phyloP scores from a whole-genome alignment of 2,797 vertebrate species.

The Gymnothorax reevesii region DNA sequence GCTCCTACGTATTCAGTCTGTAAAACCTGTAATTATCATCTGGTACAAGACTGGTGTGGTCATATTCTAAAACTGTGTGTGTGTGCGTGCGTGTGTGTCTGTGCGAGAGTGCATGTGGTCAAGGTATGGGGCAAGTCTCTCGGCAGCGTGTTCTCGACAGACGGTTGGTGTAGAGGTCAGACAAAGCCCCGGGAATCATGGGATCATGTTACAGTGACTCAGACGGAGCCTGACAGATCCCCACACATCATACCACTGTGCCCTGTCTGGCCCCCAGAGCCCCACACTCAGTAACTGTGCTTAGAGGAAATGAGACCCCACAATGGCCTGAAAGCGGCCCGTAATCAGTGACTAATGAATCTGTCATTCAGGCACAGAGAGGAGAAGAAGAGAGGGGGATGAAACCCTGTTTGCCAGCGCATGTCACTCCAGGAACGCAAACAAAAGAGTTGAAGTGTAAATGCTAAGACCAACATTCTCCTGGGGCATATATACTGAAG shows the following conservation, averaged over 20 bases:
- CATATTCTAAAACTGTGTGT: neutral
- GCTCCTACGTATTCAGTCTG: conserved; percentile 39
- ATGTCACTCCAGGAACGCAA: neutral
- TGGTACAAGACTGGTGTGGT: conserved; percentile 35
- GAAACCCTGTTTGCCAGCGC: neutral
- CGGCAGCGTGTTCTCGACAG: neutral
- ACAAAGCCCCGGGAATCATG: neutral
- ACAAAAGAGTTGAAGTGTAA: conserved; percentile 17
- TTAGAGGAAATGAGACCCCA: conserved; percentile 17
- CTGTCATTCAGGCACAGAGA: conserved; percentile 11
- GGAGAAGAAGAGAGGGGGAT: neutral
- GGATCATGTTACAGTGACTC: conserved; percentile 5
- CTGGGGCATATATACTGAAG: conserved; percentile 21
- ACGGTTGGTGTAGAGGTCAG: conserved; percentile 17
- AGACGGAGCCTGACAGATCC: neutral
- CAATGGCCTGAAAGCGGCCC: conserved; percentile 25
- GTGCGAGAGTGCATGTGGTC: conserved; percentile 1
- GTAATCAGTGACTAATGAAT: conserved; percentile 29
- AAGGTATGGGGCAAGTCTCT: neutral
- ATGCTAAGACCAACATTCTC: neutral
- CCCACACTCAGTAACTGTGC: conserved; percentile 8
- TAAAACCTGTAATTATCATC: conserved; percentile 41
- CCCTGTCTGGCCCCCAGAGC: neutral
- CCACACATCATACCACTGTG: neutral
- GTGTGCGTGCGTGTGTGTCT: conserved; percentile 6